Conservation (phyloP, 2,113 vertebrate genomes). For the Speoplatyrhinus poulsoni region DNA sequence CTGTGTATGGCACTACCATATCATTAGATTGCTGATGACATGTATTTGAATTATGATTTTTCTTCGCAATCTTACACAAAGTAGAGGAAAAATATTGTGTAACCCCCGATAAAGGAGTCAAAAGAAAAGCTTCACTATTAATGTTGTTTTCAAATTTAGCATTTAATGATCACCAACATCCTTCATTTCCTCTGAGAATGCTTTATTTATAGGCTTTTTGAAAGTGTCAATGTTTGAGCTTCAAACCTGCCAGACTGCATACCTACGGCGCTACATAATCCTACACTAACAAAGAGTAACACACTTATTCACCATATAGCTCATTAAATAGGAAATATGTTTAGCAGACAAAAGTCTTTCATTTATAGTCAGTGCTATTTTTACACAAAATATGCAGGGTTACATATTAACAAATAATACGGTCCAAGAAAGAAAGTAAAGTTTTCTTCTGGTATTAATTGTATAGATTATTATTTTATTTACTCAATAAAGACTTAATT, state of each 20-base stretch:
- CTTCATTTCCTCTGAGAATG: constrained; percentile 14
- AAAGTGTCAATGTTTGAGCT: constrained; percentile 39
- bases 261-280: constrained; percentile 31
- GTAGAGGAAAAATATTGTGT: too few species aligned
- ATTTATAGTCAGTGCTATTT: constrained; percentile 54
- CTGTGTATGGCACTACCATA: too few species aligned
- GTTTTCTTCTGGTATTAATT: too few species aligned
- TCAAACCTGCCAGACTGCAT: constrained; percentile 31
- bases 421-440: too few species aligned
- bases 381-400: constrained; percentile 51
- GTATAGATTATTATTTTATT: too few species aligned
- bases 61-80: too few species aligned
- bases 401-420: constrained; percentile 25
- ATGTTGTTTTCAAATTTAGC: too few species aligned
- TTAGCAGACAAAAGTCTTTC: constrained; percentile 23
- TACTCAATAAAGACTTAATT: too few species aligned
- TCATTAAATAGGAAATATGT: constrained; percentile 61
- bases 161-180: constrained; percentile 21
- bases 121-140: too few species aligned
- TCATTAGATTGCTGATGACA: too few species aligned
- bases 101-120: too few species aligned
- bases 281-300: constrained; percentile 45
- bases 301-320: constrained; percentile 40
- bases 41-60: too few species aligned
- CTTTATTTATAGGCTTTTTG: constrained; percentile 25